Percentiles rank a stretch among this genome's conserved stretches.
Conservation (phyloP, 2,113 vertebrate species). For the Galbula dea region DNA sequence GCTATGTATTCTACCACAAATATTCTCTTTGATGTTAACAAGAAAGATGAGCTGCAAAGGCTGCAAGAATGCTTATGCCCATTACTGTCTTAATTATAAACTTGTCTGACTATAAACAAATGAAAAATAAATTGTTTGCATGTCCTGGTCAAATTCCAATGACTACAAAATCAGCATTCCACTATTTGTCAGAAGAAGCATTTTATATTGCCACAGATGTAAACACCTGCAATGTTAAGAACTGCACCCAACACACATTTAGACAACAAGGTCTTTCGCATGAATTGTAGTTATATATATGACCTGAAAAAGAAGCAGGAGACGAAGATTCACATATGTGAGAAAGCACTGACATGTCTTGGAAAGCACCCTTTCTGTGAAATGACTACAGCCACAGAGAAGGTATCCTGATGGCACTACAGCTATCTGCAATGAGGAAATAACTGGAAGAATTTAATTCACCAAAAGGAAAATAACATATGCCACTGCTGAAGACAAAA, state of each 20-base stretch:
- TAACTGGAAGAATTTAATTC: not conserved
- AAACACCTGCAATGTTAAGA: not conserved
- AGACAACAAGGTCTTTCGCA: not conserved
- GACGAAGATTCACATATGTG: not conserved
- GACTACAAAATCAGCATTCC: not conserved
- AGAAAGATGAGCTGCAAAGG: slow-evolving; percentile 11
- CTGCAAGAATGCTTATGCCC: not conserved
- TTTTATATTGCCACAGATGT: not conserved
- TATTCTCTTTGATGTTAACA: slow-evolving; percentile 29
- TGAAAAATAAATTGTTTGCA: not conserved
- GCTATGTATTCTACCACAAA: not conserved
- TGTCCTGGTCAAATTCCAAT: not conserved
- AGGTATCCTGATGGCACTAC: not conserved
- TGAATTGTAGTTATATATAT: not conserved
- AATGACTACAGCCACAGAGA: not conserved
- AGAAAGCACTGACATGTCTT: not conserved
- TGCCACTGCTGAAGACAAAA: not conserved
- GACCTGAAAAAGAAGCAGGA: not conserved
- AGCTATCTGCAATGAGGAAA: not conserved
- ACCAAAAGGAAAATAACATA: not conserved
- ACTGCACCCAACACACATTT: not conserved
- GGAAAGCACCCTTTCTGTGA: not conserved
- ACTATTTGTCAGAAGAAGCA: not conserved
- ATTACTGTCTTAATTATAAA: slow-evolving; percentile 11
- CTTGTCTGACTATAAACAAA: not conserved